phyloP scores from a whole-genome alignment of 2,888 invertebrate genomes.

The Rhodophaea formosa region DNA sequence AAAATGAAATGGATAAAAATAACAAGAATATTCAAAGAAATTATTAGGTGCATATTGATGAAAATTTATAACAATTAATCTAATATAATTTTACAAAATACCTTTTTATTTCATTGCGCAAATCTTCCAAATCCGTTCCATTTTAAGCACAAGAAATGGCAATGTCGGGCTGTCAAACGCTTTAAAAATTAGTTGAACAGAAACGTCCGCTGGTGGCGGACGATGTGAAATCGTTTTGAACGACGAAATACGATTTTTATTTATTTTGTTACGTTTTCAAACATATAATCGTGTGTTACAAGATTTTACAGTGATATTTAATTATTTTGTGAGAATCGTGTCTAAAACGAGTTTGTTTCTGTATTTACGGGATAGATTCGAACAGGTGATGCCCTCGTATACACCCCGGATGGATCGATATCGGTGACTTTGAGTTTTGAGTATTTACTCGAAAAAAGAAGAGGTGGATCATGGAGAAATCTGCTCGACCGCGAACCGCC shows the following conservation, averaged over 20 bases:
- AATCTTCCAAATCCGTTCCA: not conserved
- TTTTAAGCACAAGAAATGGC: not conserved
- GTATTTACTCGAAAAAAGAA: conserved; percentile 48
- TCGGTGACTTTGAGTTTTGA: conserved; percentile 63
- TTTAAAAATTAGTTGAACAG: conserved; percentile 61
- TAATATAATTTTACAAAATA: no score
- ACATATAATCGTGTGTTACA: conserved; percentile 57
- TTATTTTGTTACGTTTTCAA: conserved; percentile 62
- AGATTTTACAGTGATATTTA: conserved; percentile 43
- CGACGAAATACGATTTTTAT: conserved; percentile 68
- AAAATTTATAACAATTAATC: no score
- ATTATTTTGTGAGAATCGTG: conserved; percentile 36
- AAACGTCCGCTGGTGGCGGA: conserved; percentile 58
- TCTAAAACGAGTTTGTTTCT: conserved; percentile 30
- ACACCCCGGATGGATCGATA: conserved; percentile 77
- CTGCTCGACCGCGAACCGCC: conserved; percentile 74
- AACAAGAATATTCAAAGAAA: no score
- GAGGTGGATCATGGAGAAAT: conserved; percentile 72
- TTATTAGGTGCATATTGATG: no score
- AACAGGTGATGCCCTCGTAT: conserved; percentile 70
- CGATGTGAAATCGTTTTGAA: conserved; percentile 42
- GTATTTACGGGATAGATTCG: conserved; percentile 39
- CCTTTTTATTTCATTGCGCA: no score
- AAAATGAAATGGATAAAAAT: no score
- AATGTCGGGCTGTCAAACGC: conserved; percentile 56